Evolutionary conservation across 2,888 invertebrate genomes (phyloP).

Genomic region (Nyleta sp.): DNA sequence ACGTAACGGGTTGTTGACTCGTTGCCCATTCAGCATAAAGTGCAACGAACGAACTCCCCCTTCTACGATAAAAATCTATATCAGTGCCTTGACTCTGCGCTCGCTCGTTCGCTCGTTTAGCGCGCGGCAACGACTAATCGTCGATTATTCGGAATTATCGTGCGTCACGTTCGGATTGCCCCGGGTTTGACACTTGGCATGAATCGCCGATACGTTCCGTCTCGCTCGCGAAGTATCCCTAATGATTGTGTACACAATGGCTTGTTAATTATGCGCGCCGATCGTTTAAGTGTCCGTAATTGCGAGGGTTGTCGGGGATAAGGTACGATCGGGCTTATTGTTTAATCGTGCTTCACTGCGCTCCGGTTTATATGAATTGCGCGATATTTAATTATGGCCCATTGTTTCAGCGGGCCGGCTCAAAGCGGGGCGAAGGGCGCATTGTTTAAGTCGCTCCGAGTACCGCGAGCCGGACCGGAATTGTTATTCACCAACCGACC

Average conservation of each 20-base stretch:
- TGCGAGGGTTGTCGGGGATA: constrained; percentile 37
- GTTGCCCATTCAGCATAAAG: constrained; percentile 81
- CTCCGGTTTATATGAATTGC: constrained; percentile 39
- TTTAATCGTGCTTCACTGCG: not conserved
- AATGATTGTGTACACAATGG: constrained; percentile 47
- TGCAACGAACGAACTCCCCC: constrained; percentile 74
- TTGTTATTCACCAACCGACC: no score
- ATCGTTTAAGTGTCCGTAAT: constrained; percentile 46
- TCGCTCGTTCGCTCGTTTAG: constrained; percentile 24
- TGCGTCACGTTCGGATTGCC: constrained; percentile 11
- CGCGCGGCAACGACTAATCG: constrained; percentile 37
- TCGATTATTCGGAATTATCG: constrained; percentile 44
- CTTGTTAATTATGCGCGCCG: constrained; percentile 53
- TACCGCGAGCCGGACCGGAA: no score
- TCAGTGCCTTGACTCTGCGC: constrained; percentile 52
- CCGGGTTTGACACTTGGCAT: constrained; percentile 29
- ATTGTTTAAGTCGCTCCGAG: constrained; percentile 26
- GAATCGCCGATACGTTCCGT: constrained; percentile 40
- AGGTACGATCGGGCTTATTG: constrained; percentile 38
- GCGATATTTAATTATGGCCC: constrained; percentile 48
- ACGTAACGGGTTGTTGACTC: constrained; percentile 79
- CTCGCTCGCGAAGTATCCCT: constrained; percentile 26
- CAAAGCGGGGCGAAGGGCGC: constrained; percentile 4
- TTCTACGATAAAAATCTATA: constrained; percentile 78
- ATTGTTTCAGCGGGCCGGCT: constrained; percentile 20